These are phyloP conservation scores for Turdus rufiventris DNA, from an alignment of 2,113 vertebrate genomes.

Conservation along the genomic window DNA sequence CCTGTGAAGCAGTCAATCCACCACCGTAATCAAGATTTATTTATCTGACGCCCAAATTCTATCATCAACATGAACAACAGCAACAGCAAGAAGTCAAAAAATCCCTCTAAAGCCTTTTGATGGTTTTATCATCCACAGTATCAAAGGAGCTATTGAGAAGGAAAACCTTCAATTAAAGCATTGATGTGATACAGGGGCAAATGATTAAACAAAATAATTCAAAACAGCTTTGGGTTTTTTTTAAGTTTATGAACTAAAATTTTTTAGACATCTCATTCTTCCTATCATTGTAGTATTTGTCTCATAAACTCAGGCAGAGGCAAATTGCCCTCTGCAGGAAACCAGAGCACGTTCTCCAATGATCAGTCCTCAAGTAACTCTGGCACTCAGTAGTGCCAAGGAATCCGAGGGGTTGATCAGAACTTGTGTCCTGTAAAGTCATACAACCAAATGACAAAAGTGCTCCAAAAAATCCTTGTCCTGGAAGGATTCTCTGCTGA, in stretches of 20 bases:
- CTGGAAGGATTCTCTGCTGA: background rate
- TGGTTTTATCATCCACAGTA: background rate
- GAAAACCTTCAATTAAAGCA: background rate
- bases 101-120: background rate
- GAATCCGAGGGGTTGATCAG: background rate
- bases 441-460: background rate
- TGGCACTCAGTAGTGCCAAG: background rate
- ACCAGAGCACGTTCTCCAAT: background rate
- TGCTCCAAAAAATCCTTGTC: background rate
- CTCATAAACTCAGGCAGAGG: background rate
- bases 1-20: background rate
- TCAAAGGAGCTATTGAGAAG: background rate
- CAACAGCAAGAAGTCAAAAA: background rate
- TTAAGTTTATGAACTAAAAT: background rate
- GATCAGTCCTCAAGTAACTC: background rate
- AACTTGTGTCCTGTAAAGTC: background rate
- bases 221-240: background rate
- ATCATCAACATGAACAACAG: background rate
- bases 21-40: background rate
- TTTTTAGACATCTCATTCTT: background rate
- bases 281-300: background rate
- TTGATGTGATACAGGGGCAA: background rate
- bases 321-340: constrained; percentile 4
- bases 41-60: background rate
- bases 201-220: background rate